Conservation (phyloP, 2,888 invertebrate genomes). For the Entomobrya multifasciata region DNA sequence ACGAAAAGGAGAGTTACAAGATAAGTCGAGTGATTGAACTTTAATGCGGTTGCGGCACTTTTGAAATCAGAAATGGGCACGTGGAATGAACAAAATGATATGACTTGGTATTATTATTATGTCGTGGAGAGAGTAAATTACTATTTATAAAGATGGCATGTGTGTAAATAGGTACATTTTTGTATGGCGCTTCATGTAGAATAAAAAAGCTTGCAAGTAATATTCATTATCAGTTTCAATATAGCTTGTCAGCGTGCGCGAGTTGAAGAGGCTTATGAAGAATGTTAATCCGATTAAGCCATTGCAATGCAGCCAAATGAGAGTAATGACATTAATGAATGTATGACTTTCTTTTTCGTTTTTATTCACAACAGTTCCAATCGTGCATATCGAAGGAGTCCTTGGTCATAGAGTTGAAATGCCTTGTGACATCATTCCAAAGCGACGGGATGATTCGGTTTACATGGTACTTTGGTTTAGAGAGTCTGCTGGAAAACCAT, state of each 20-base stretch:
- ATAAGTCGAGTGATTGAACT: conserved; percentile 40
- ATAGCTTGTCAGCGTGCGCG: background rate
- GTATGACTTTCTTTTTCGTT: conserved; percentile 5
- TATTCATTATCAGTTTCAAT: background rate
- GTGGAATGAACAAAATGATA: conserved; percentile 7
- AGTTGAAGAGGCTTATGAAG: conserved; percentile 6
- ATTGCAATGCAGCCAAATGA: background rate
- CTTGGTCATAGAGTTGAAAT: conserved; percentile 90
- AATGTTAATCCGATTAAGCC: conserved; percentile 56
- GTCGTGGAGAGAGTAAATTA: background rate
- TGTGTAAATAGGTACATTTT: background rate
- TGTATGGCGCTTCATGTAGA: background rate
- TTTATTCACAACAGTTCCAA: conserved; percentile 86
- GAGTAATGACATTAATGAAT: conserved; percentile 52
- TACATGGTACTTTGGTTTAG: conserved; percentile 94
- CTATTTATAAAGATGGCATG: no score
- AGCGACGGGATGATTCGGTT: conserved; percentile 89
- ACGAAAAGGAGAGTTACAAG: background rate
- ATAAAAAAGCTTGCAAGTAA: background rate
- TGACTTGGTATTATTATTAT: background rate
- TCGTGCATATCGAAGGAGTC: conserved; percentile 90
- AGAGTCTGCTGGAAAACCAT: conserved; percentile 90
- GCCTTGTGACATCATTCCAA: conserved; percentile 92
- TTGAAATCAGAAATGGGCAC: background rate
- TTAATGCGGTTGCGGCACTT: conserved; percentile 20